These are phyloP conservation scores for Arenicola marina DNA, from an alignment of 2,888 invertebrate species.

Conservation along the genomic window DNA sequence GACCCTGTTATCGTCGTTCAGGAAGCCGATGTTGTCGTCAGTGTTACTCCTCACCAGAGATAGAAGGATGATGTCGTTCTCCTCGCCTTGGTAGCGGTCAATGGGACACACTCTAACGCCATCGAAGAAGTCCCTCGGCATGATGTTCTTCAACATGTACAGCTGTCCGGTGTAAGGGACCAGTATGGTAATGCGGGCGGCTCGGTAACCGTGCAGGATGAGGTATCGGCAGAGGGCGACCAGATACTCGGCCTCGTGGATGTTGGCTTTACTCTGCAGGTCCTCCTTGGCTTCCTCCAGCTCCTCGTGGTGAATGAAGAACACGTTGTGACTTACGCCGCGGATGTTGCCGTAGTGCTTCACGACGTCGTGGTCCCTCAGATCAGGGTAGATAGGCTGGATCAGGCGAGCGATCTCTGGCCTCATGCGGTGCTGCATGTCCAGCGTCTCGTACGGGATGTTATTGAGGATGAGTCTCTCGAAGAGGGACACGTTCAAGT, in stretches of 20 bases:
- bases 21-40: slow-evolving; percentile 50
- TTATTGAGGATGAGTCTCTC: slow-evolving; percentile 77
- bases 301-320: slow-evolving; percentile 48
- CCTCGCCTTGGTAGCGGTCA: slow-evolving; percentile 58
- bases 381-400: slow-evolving; percentile 45
- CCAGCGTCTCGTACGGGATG: slow-evolving; percentile 67
- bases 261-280: slow-evolving; percentile 47
- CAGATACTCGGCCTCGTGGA: slow-evolving; percentile 49
- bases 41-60: slow-evolving; percentile 57
- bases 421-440: slow-evolving; percentile 67
- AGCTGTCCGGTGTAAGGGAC: slow-evolving; percentile 57
- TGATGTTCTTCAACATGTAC: slow-evolving; percentile 38
- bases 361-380: slow-evolving; percentile 46
- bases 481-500: slow-evolving; percentile 79
- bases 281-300: slow-evolving; percentile 43
- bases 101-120: slow-evolving; percentile 44
- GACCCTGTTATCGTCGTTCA: slow-evolving; percentile 50
- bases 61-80: slow-evolving; percentile 58
- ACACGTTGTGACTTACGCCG: slow-evolving; percentile 49
- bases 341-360: slow-evolving; percentile 36
- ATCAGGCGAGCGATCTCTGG: slow-evolving; percentile 52
- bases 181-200: slow-evolving; percentile 50
- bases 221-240: slow-evolving; percentile 47
- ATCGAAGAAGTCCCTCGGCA: slow-evolving; percentile 42
- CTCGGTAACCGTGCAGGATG: slow-evolving; percentile 49